A percentile compares a stretch with the other conserved stretches of the same genome.
phyloP scores from a whole-genome alignment of 1,140 invertebrate genomes.

The Trichonephila clavipes region DNA sequence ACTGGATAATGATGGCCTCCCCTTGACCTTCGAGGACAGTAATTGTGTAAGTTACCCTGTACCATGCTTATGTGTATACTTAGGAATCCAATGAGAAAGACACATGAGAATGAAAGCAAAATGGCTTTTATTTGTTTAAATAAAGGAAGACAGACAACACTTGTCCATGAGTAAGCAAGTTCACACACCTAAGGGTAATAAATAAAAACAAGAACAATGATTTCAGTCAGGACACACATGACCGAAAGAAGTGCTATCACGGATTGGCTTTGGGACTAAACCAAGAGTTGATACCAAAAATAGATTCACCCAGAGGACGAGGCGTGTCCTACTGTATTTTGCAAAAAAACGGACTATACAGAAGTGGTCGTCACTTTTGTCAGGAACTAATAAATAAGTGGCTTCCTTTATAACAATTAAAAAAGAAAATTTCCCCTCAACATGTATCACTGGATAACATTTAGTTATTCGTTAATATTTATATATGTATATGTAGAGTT shows the following conservation, averaged over 20 bases:
- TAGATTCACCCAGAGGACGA: constrained; percentile 44
- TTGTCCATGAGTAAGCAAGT: constrained; percentile 72
- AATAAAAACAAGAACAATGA: constrained; percentile 69
- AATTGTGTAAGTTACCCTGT: no score
- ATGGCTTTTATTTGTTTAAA: constrained; percentile 74
- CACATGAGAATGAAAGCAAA: constrained; percentile 56
- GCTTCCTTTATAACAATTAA: background rate
- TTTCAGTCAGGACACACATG: background rate
- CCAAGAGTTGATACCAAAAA: constrained; percentile 76
- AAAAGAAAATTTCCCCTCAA: constrained; percentile 49
- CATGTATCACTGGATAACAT: constrained; percentile 60
- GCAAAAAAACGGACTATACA: background rate
- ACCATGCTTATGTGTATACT: no score
- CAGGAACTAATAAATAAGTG: constrained; percentile 73
- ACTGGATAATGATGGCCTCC: no score
- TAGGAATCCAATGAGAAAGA: background rate
- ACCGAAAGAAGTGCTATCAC: constrained; percentile 48
- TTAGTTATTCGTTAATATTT: constrained; percentile 67
- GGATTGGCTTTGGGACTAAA: constrained; percentile 65
- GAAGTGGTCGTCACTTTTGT: background rate
- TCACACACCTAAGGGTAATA: constrained; percentile 75
- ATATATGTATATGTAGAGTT: constrained; percentile 61
- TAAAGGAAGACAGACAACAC: constrained; percentile 75
- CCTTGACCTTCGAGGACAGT: no score
- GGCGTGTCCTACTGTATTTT: background rate